Percentiles rank a stretch among this genome's conserved stretches.
Evolutionary conservation across 2,113 vertebrate genomes (phyloP).

Genomic region (Salvelinus namaycush): DNA sequence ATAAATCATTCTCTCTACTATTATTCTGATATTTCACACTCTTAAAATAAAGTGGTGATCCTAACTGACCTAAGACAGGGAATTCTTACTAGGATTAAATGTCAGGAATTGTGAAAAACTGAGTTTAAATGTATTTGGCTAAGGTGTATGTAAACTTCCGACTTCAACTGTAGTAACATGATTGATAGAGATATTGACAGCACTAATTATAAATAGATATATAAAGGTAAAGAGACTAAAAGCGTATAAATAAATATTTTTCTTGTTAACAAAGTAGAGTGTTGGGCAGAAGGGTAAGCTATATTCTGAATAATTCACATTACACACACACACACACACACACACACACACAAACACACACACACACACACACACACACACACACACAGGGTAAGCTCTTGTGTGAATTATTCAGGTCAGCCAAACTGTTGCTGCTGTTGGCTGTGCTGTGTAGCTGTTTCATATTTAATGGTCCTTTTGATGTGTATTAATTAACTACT

Average conservation of each 20-base stretch:
- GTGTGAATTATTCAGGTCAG: slow-evolving; percentile 37
- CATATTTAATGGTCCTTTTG: slow-evolving; percentile 80
- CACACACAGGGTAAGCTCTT: slow-evolving; percentile 35
- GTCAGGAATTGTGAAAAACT: too few species aligned
- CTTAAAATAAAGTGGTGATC: too few species aligned
- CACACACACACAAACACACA: too few species aligned
- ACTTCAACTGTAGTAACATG: too few species aligned
- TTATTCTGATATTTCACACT: too few species aligned
- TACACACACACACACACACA: not conserved
- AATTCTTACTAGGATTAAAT: too few species aligned
- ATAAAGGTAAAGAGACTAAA: slow-evolving; percentile 51
- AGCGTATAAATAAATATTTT: slow-evolving; percentile 52
- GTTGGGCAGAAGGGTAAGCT: slow-evolving; percentile 60
- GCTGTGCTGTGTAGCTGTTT: slow-evolving; percentile 65
- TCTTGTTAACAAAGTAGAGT: slow-evolving; percentile 60
- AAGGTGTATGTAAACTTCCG: too few species aligned
- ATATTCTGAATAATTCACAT: slow-evolving; percentile 28
- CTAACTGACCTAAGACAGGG: too few species aligned
- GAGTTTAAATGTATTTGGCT: too few species aligned
- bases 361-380: too few species aligned
- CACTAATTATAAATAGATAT: not conserved
- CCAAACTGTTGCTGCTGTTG: slow-evolving; percentile 69
- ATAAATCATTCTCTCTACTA: too few species aligned
- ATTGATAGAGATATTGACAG: too few species aligned
- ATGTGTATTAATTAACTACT: slow-evolving; percentile 80